These are phyloP conservation scores for Isaurus tuberculatus DNA, from an alignment of 92 coral and sea anemone species.

Conservation along the genomic window DNA sequence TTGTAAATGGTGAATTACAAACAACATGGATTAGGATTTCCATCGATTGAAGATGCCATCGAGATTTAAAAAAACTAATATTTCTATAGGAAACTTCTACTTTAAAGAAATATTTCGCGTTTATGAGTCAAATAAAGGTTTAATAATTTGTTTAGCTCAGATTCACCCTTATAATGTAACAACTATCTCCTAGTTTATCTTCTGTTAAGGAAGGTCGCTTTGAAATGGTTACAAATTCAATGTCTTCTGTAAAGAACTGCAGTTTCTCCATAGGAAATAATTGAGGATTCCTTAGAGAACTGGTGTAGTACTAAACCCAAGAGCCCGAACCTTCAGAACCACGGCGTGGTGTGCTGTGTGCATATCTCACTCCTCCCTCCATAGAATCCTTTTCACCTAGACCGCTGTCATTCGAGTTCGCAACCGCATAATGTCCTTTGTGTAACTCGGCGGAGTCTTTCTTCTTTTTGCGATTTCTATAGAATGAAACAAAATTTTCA, in stretches of 20 bases:
- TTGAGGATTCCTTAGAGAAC: not conserved
- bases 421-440: slow-evolving; percentile 82
- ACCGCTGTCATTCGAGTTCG: slow-evolving; percentile 90
- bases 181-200: not conserved
- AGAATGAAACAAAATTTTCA: not conserved
- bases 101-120: no score
- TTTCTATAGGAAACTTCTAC: no score
- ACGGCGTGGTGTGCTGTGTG: slow-evolving; percentile 63
- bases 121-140: no score
- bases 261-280: not conserved
- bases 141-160: not conserved
- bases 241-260: not conserved
- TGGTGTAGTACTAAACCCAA: slow-evolving; percentile 73
- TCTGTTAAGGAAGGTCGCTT: not conserved
- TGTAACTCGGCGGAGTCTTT: slow-evolving; percentile 80
- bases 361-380: slow-evolving; percentile 71
- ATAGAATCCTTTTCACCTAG: slow-evolving; percentile 90
- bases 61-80: no score
- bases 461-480: slow-evolving; percentile 75
- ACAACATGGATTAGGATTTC: no score
- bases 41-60: no score
- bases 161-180: not conserved
- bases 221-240: not conserved
- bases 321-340: slow-evolving; percentile 99
- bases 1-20: no score